Evolutionary conservation across 2,888 invertebrate genomes (phyloP).

Genomic region (Xestoiulus laeticollis): DNA sequence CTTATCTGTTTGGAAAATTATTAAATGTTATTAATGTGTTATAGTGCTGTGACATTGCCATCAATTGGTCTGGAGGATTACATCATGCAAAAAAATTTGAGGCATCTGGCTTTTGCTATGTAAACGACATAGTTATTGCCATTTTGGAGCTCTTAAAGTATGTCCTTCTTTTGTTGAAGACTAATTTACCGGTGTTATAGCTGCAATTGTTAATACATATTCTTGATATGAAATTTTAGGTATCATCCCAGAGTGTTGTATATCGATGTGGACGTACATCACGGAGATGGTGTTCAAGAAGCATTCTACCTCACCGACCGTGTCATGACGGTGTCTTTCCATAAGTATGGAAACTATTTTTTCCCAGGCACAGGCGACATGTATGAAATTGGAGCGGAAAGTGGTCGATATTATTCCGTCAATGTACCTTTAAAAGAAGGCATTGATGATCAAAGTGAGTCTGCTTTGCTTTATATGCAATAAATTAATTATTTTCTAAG

Average conservation of each 20-base stretch:
- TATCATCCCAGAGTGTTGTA: conserved; percentile 94
- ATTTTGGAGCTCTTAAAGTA: conserved; percentile 87
- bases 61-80: conserved; percentile 99
- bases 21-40: not conserved
- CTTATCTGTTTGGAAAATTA: not conserved
- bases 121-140: conserved; percentile 98
- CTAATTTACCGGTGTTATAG: too few species aligned
- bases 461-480: not conserved
- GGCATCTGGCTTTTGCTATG: conserved; percentile 99
- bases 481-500: not conserved
- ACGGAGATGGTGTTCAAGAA: conserved; percentile 96
- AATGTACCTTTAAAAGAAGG: conserved; percentile 98
- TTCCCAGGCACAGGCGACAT: conserved; percentile 98
- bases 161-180: conserved; percentile 59
- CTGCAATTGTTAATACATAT: too few species aligned
- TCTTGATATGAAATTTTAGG: conserved; percentile 69
- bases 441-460: conserved; percentile 80
- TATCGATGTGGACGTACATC: conserved; percentile 99
- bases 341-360: conserved; percentile 97
- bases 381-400: conserved; percentile 97
- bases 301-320: conserved; percentile 97
- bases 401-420: conserved; percentile 95
- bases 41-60: conserved; percentile 89
- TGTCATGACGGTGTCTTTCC: conserved; percentile 99
- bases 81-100: conserved; percentile 99